Percentiles rank a stretch among this genome's conserved stretches.
Evolutionary conservation across 2,113 vertebrate genomes (phyloP).

Genomic region (Indicator indicator): DNA sequence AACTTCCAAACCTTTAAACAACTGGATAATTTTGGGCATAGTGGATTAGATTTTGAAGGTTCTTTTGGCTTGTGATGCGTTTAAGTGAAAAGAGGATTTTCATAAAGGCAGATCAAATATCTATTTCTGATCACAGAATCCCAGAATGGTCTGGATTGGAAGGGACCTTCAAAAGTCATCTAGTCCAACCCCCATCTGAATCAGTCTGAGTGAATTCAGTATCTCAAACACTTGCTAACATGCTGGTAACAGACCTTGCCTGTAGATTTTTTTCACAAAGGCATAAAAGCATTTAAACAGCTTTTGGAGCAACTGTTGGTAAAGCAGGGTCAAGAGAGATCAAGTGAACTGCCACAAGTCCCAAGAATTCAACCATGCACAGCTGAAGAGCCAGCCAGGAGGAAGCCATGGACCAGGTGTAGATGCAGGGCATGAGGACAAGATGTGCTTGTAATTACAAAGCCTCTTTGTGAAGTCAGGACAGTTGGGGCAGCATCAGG

Average conservation of each 20-base stretch:
- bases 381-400: not conserved
- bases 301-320: not conserved
- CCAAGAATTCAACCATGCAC: not conserved
- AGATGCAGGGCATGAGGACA: not conserved
- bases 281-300: not conserved
- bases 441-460: not conserved
- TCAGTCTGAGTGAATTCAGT: not conserved
- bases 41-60: not conserved
- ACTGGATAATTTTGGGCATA: not conserved
- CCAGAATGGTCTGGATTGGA: too few relatives aligned
- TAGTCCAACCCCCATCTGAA: too few relatives aligned
- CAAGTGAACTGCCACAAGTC: not conserved
- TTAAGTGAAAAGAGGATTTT: not conserved
- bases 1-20: not conserved
- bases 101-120: not conserved
- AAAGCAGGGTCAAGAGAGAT: not conserved
- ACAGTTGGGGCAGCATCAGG: accelerated
- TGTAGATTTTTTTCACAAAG: not conserved
- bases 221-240: not conserved
- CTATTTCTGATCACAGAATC: not conserved
- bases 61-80: not conserved
- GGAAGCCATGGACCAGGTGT: not conserved
- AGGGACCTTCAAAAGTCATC: too few relatives aligned
- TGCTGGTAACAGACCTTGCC: not conserved
- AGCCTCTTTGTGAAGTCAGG: not conserved